Base-by-base conservation (phyloP, 1,140 invertebrate species). In the Mamestra configurata region DNA sequence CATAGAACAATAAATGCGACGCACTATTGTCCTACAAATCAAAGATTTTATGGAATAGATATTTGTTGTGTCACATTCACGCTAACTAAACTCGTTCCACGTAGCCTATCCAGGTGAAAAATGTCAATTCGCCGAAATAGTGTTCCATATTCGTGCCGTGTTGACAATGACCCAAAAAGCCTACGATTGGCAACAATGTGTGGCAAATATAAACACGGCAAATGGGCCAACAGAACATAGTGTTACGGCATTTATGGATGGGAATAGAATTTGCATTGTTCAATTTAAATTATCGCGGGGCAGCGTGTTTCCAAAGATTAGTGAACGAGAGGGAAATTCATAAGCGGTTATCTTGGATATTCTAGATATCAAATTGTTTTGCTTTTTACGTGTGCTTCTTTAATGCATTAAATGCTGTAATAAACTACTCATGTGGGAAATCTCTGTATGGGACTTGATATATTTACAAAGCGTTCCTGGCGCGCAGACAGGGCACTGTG, bases 131-230 rank as follows among this genome's bases (percentile, higher is more conserved):
- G 43, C 24, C 40, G 43, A 70, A 70, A 49, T 27, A 70, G 66
- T n/a, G n/a, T 22, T 51, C 43, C 7, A 70, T 70, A 51, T 49
- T 49, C 43, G 66, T 40, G 22, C 24, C 66, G 43, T n/a, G 40
- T 20, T n/a, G 11, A 7, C 18, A 8, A 15, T 70, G 66, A 70
- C 66, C 66, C 43, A 70, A 70, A 70, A 70, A 49, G 66, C 66
- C 43, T 49, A 49, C 66, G 43, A 49, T 51, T 35, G 27, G 40
- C 6, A 70, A 49, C 66, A 8, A 49, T 70, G 66, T 70, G 35
- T 49, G 66, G 22, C 66, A 70, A 49, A 70, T 70, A 51, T 31
- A 70, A 70, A 70, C 66, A 70, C 43, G 24, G 13, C 40, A 70
- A 70, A 70, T 70, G 66, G 66, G 40, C 66, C 46, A 70, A 70